phyloP scores from a whole-genome alignment of 1,140 invertebrate species.

The Platorchestia sp. region DNA sequence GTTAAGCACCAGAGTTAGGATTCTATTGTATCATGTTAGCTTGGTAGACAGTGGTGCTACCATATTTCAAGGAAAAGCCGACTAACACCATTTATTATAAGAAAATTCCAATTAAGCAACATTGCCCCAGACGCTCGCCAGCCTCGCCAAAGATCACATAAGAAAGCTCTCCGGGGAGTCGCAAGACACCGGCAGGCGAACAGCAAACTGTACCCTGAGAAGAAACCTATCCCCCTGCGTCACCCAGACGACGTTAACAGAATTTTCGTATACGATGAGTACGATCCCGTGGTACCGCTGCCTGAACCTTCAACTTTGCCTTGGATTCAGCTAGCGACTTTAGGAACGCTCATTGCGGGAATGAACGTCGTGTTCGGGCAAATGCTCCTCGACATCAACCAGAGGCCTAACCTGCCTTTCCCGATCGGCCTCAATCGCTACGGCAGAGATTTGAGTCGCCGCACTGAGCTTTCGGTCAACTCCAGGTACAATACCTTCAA shows the following conservation, averaged over 20 bases:
- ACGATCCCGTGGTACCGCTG: not conserved
- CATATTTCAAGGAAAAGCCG: no score
- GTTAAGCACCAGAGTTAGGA: not conserved
- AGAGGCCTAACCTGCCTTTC: slow-evolving; percentile 9
- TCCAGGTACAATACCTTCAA: not conserved
- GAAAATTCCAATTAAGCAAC: not conserved
- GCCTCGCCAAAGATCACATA: not conserved
- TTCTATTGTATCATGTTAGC: not conserved
- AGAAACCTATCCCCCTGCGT: not conserved
- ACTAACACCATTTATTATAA: not conserved
- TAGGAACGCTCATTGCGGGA: slow-evolving; percentile 13
- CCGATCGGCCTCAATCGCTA: slow-evolving; percentile 1
- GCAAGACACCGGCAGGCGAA: slow-evolving; percentile 11
- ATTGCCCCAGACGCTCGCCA: slow-evolving; percentile 15
- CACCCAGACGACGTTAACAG: slow-evolving; percentile 32
- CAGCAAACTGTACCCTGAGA: not conserved
- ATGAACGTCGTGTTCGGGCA: not conserved
- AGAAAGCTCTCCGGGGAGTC: not conserved
- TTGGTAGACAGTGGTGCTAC: not conserved
- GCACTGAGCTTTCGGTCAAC: not conserved
- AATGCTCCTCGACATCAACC: slow-evolving; percentile 36
- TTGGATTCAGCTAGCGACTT: slow-evolving; percentile 23
- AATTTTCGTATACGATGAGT: not conserved
- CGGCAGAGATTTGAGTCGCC: slow-evolving; percentile 20
- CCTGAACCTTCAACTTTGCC: slow-evolving; percentile 10